Percentiles rank a stretch among this genome's conserved stretches.
Evolutionary conservation across 2,797 vertebrate genomes (phyloP).

Genomic region (Argya squamiceps): DNA sequence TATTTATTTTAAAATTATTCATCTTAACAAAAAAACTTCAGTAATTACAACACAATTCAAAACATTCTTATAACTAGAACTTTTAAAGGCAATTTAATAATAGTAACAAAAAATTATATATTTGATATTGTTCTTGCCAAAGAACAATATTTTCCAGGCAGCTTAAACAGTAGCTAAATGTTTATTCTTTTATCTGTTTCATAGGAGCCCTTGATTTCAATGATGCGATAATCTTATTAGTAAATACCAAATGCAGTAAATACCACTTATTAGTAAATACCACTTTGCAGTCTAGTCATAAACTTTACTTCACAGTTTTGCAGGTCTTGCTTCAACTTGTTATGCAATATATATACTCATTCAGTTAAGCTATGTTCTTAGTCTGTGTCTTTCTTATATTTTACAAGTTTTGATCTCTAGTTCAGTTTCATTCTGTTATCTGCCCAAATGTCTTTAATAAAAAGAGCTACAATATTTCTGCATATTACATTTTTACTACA

Average conservation of each 20-base stretch:
- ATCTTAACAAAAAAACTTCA: background rate
- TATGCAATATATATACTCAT: background rate
- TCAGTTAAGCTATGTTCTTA: background rate
- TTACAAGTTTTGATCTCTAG: background rate
- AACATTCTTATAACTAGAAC: background rate
- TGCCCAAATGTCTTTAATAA: background rate
- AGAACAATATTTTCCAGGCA: background rate
- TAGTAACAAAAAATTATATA: background rate
- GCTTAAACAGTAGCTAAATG: background rate
- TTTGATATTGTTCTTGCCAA: background rate
- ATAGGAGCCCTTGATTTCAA: background rate
- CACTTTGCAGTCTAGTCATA: background rate
- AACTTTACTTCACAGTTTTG: background rate
- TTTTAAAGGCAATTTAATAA: background rate
- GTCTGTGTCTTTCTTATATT: background rate
- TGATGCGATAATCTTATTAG: background rate
- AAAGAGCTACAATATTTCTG: background rate
- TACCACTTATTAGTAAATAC: no score
- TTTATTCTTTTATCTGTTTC: background rate
- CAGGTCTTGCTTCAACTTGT: background rate
- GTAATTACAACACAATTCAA: background rate
- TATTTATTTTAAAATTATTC: background rate
- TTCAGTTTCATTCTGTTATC: background rate
- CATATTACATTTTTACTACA: background rate
- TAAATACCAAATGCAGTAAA: background rate